phyloP scores from a whole-genome alignment of 2,888 invertebrate genomes.

The Cephus runcator region DNA sequence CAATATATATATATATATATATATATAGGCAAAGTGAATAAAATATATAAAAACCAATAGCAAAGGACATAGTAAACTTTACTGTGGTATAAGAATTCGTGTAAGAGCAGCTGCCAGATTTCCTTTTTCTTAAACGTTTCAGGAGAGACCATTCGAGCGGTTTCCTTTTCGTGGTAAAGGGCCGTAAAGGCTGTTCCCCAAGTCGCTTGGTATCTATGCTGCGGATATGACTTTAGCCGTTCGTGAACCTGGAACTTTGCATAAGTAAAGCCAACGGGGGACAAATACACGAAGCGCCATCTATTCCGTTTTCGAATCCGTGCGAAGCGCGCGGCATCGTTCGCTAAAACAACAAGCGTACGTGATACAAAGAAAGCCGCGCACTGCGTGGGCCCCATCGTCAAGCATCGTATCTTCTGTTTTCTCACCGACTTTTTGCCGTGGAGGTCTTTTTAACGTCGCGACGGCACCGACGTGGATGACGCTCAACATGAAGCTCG shows the following conservation, averaged over 20 bases:
- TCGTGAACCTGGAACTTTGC: not conserved
- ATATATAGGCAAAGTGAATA: no score
- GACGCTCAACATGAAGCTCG: not conserved
- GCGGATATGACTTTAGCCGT: not conserved
- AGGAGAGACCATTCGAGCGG: not conserved
- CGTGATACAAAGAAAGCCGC: conserved; percentile 42
- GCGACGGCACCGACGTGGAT: not conserved
- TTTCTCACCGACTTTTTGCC: conserved; percentile 16
- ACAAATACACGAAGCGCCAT: conserved; percentile 24
- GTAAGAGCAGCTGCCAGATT: not conserved
- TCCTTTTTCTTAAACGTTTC: not conserved
- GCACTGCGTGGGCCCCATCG: conserved; percentile 16
- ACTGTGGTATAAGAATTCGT: not conserved
- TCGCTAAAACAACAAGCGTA: conserved; percentile 46
- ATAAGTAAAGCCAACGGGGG: not conserved
- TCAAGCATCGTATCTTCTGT: conserved; percentile 8
- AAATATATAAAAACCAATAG: not conserved
- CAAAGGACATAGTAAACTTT: not conserved
- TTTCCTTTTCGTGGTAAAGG: not conserved
- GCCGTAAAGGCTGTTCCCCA: not conserved
- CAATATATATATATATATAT: no score
- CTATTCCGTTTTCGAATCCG: not conserved
- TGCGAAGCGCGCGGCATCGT: conserved; percentile 13
- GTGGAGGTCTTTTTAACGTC: conserved; percentile 23
- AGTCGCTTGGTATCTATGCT: not conserved